Base-by-base conservation (phyloP, 1,140 invertebrate genomes). In the Bombus confusus region DNA sequence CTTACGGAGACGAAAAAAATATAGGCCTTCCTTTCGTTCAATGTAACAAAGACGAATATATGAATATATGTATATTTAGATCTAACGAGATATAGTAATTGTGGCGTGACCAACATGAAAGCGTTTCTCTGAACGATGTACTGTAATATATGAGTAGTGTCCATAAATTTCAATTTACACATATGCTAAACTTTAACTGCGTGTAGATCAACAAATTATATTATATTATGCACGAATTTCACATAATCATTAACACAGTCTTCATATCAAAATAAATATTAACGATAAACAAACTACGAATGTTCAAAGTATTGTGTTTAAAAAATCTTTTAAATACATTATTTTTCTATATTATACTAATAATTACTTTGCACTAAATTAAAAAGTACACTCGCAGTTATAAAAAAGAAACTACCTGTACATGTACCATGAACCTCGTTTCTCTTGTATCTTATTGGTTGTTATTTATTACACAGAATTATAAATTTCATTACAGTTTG, bases 11-110 rank as follows among this genome's bases (percentile, higher is more conserved):
- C 18, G 47, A 66, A 80, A 82, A 77, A 75, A 77, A 86, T 73
- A 86, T 84, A 84, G 85, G 88, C 89, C 88, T 90, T 90, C 88
- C 88, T 72, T 68, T 86, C 80, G 86, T 84, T 87, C 68, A 66
- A 84, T 68, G 72, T 81, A 84, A 88, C 71, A 76, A 89, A 69
- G 28, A 71, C 69, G 31, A 85, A 75, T 43, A 74, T 74, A 47
- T 74, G 47, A n/a, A 74, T 74, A 74, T 31, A 43, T 22, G 43
- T 59, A 87, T 77, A 78, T 88, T 85, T 88, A 87, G 68, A 88
- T 78, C 31, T 74, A 77, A 83, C 62, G 64, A 78, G 52, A 64
- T 71, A 59, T 74, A 86, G 69, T 83, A 57, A 83, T 28, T 80
- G 85, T 80, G 76, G 28, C 52, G 87, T 74, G 88, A 90, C 87